Conservation (phyloP, 2,888 invertebrate genomes). For the Tricholauxania praeusta region DNA sequence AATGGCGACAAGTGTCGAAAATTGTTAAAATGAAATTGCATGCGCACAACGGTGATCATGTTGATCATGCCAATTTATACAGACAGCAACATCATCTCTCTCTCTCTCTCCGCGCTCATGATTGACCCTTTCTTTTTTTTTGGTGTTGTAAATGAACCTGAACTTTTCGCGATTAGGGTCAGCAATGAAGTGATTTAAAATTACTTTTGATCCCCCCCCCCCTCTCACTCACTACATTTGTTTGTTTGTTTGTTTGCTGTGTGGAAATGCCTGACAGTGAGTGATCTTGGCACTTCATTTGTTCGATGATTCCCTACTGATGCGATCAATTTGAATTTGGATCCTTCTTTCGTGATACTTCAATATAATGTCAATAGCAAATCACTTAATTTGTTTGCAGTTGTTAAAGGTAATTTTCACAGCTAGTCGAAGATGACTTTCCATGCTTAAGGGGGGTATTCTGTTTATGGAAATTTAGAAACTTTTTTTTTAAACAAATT, state of each 20-base stretch:
- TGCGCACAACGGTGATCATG: slow-evolving; percentile 9
- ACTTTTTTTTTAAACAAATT: too few species aligned
- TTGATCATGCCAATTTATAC: slow-evolving; percentile 22
- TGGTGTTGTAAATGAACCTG: slow-evolving; percentile 41
- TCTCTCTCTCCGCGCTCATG: background rate
- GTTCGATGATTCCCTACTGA: background rate
- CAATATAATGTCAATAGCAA: slow-evolving; percentile 60
- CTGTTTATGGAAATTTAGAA: too few species aligned
- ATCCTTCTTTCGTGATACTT: slow-evolving; percentile 1
- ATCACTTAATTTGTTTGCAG: slow-evolving; percentile 59
- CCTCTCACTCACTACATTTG: too few species aligned
- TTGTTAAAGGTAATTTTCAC: slow-evolving; percentile 52
- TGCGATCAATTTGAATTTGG: too few species aligned
- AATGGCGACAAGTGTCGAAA: slow-evolving; percentile 60
- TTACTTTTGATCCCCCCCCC: background rate
- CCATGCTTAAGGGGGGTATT: too few species aligned
- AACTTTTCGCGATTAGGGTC: slow-evolving; percentile 52
- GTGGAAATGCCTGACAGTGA: slow-evolving; percentile 47
- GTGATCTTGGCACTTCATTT: slow-evolving; percentile 61
- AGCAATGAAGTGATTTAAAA: slow-evolving; percentile 43
- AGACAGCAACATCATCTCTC: too few species aligned
- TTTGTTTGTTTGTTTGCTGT: too few species aligned
- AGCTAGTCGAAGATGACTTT: slow-evolving; percentile 12
- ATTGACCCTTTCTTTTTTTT: slow-evolving; percentile 17
- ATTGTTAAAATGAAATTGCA: slow-evolving; percentile 20